Conservation (phyloP, 2,888 invertebrate species). For the Tachystola acroxantha region DNA sequence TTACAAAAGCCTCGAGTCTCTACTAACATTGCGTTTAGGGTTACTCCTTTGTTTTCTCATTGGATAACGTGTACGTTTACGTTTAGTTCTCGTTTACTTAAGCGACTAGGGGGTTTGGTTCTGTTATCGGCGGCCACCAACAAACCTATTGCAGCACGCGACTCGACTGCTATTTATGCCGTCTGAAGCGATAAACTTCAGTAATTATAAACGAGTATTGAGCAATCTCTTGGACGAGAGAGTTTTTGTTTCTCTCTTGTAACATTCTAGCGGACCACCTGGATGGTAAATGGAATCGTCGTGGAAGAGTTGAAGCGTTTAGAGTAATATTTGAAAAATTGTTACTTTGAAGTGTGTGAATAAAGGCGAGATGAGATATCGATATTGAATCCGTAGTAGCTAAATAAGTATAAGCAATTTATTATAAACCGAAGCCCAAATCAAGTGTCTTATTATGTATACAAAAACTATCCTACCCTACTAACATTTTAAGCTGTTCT, state of each 20-base stretch:
- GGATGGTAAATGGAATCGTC: no score
- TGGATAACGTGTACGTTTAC: conserved; percentile 30
- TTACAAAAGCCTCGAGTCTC: conserved; percentile 21
- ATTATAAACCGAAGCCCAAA: no score
- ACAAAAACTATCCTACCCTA: no score
- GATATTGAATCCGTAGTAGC: no score
- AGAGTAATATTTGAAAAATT: no score
- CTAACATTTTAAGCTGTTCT: no score
- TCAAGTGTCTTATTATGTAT: no score
- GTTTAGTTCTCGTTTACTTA: conserved; percentile 20
- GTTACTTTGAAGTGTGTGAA: no score
- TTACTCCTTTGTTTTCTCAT: conserved; percentile 30
- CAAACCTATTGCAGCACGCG: conserved; percentile 36
- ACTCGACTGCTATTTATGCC: conserved; percentile 30
- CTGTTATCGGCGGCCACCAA: conserved; percentile 31
- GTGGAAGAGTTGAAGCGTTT: no score
- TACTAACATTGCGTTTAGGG: conserved; percentile 18
- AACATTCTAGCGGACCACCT: no score
- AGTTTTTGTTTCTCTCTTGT: neutral
- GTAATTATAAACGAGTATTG: conserved; percentile 29
- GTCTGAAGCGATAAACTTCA: conserved; percentile 27
- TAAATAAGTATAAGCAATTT: no score
- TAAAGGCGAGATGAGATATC: no score
- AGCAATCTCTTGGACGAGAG: conserved; percentile 25
- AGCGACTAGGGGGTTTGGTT: conserved; percentile 18